Conservation (phyloP, 2,113 vertebrate genomes). For the Erythrocercus mccallii region DNA sequence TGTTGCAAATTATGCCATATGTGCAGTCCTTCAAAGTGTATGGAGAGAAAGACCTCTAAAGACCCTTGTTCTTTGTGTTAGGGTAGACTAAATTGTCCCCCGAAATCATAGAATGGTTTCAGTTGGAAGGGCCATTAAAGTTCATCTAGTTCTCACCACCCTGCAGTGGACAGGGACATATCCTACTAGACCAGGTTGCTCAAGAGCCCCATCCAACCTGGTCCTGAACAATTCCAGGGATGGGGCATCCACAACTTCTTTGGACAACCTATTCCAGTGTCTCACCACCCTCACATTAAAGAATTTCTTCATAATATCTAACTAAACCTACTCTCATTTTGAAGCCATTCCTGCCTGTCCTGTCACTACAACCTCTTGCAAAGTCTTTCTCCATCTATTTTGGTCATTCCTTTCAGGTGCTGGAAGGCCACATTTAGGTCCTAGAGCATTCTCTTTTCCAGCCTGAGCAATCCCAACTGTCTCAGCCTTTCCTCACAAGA, state of each 20-base stretch:
- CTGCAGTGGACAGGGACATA: not conserved
- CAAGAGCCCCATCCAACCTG: not conserved
- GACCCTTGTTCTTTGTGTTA: not conserved
- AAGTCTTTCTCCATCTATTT: not conserved
- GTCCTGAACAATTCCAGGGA: not conserved
- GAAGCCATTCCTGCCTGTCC: not conserved
- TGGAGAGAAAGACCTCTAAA: not conserved
- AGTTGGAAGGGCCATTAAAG: not conserved
- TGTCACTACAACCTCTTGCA: not conserved
- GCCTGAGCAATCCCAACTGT: not conserved
- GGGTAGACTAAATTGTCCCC: not conserved
- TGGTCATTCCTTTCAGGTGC: not conserved
- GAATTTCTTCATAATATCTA: not conserved
- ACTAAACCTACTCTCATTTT: not conserved
- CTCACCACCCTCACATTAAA: not conserved
- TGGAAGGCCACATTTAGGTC: not conserved
- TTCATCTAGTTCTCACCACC: not conserved
- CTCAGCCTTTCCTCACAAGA: not conserved
- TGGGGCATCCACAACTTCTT: not conserved
- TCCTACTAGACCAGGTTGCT: not conserved
- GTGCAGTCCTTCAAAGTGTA: not conserved
- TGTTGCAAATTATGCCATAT: not conserved
- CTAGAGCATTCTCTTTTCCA: not conserved
- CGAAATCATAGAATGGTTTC: not conserved
- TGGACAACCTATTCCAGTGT: not conserved